Conservation (phyloP, 2,797 vertebrate genomes). For the Dipus sagitta region DNA sequence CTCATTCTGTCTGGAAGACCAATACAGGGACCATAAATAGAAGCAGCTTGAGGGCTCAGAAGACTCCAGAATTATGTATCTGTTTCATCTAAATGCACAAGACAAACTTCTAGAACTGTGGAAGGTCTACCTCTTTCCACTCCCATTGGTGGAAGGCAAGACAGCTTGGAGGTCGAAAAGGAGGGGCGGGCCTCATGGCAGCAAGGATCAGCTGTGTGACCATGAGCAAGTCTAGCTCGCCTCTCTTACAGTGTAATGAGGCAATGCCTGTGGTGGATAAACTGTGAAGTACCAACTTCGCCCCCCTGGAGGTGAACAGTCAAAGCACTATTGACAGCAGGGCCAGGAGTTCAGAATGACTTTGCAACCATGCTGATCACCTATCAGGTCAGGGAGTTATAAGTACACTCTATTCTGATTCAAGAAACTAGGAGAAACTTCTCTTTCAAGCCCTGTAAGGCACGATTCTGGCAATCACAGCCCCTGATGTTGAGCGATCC, state of each 20-base stretch:
- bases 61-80: conserved; percentile 67
- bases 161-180: neutral
- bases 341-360: neutral
- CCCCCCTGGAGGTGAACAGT: neutral
- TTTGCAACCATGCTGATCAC: neutral
- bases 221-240: neutral
- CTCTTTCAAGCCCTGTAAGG: neutral
- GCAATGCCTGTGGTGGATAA: neutral
- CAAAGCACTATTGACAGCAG: neutral
- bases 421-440: neutral
- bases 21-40: conserved; percentile 68
- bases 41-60: conserved; percentile 59
- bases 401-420: neutral
- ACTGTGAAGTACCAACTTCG: neutral
- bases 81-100: conserved; percentile 58
- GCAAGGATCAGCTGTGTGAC: neutral
- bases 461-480: neutral
- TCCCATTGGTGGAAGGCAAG: neutral
- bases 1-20: conserved; percentile 70
- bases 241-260: neutral
- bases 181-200: rapidly evolving
- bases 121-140: neutral
- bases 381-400: neutral
- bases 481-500: neutral
- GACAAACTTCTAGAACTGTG: conserved; percentile 55